Evolutionary conservation across 2,113 vertebrate species (phyloP), one percentile per base, ranked within the genome.

Genomic region (Sterrhoptilus dennistouni): DNA sequence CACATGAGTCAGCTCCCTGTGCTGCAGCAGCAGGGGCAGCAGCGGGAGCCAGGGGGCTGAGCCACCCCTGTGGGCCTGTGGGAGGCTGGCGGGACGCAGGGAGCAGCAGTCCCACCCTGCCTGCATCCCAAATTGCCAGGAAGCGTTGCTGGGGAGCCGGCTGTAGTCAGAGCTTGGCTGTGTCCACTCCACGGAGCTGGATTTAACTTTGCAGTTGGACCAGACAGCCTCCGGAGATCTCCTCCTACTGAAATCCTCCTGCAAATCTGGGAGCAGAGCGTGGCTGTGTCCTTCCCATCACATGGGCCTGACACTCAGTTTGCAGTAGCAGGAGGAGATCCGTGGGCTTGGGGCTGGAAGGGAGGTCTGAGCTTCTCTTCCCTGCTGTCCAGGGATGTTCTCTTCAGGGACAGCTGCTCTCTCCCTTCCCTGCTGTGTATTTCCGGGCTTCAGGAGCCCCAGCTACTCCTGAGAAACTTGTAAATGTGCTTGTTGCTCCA

Each of bases 1-100:
- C 97, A 95, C 89, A 97, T 98, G 98, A 98, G 96, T 98, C 98
- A 98, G 96, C 96, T 97, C 97, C 85, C 94, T 71, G 96, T 45
- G 96, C 74, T 91, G 95, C 95, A 90, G 97, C 76, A 96, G 94
- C 97, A 93, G 14, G 97, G 98, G 97, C 97, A 97, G 96, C 56
- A 35, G 96, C 44, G 20, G 96, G 91, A 96, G 94, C n/a, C 87
- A 93, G 97, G 96, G 95, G 97, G 93, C 96, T 0, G 81, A 36
- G 93, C 94, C 86, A 5, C 42, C 96, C 96, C 93, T 79, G 89
- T 19, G 66, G 81, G 65, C 35, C 24, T 28, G 87, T 64, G 96
- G 95, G 97, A 89, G 95, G 93, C 91, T 63, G 93, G 90, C 87
- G 76, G 92, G 93, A 86, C 1, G 8, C 90, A 85, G 94, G 83